Conservation (phyloP, 1,140 invertebrate genomes). For the Euwallacea similis region DNA sequence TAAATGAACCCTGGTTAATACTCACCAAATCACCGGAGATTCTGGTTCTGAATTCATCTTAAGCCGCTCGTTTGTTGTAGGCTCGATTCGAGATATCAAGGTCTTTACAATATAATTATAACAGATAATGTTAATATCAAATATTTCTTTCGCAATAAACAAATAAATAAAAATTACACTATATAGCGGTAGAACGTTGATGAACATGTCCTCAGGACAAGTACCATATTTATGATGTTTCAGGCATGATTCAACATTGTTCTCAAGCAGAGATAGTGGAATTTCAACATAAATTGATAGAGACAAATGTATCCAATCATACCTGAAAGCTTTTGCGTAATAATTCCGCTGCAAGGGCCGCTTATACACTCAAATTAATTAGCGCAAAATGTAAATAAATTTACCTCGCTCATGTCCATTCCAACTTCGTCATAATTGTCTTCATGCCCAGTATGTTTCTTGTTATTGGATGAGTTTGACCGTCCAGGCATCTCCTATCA, state of each 20-base stretch:
- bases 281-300: too few relatives aligned
- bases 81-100: conserved; percentile 45
- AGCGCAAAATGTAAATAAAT: conserved; percentile 4
- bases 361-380: too few relatives aligned
- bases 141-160: conserved; percentile 12
- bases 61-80: conserved; percentile 38
- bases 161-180: conserved; percentile 8
- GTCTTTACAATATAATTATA: conserved; percentile 53
- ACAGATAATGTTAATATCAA: conserved; percentile 55
- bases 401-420: conserved; percentile 65
- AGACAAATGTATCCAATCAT: too few relatives aligned
- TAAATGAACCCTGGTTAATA: conserved; percentile 42
- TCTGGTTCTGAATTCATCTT: conserved; percentile 38
- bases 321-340: too few relatives aligned
- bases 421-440: conserved; percentile 62
- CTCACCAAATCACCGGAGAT: conserved; percentile 42
- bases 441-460: conserved; percentile 34
- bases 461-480: conserved; percentile 28
- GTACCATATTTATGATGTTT: too few relatives aligned
- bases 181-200: too few relatives aligned
- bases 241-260: too few relatives aligned
- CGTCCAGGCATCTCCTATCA: conserved; percentile 45
- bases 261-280: too few relatives aligned
- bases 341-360: too few relatives aligned
- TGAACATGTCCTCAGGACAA: too few relatives aligned